These are phyloP conservation scores for Folsomia candida DNA, from an alignment of 2,888 invertebrate genomes.

Conservation along the genomic window DNA sequence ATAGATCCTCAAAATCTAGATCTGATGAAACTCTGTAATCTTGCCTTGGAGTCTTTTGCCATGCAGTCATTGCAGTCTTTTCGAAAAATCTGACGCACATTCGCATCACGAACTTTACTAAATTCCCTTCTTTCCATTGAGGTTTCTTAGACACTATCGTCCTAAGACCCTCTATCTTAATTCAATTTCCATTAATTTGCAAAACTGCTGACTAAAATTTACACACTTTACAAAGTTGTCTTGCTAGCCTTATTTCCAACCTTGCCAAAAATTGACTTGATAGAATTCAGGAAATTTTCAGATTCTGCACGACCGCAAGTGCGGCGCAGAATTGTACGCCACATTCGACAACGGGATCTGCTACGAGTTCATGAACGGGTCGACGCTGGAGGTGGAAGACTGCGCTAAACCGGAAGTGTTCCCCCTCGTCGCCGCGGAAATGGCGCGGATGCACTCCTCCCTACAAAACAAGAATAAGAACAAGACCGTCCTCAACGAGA, in stretches of 20 bases:
- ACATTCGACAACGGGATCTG: constrained; percentile 90
- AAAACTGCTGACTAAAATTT: constrained; percentile 13
- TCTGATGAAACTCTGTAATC: not conserved
- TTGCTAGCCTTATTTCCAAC: too few relatives aligned
- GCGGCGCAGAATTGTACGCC: constrained; percentile 84
- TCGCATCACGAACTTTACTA: too few relatives aligned
- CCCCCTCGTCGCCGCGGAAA: constrained; percentile 71
- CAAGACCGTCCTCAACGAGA: not conserved
- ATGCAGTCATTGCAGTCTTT: too few relatives aligned
- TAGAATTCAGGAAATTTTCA: too few relatives aligned
- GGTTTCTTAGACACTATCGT: too few relatives aligned
- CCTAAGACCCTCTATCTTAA: too few relatives aligned
- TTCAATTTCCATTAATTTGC: too few relatives aligned
- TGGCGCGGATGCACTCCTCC: constrained; percentile 73
- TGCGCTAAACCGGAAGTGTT: constrained; percentile 68
- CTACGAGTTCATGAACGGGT: constrained; percentile 83
- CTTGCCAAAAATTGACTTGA: too few relatives aligned
- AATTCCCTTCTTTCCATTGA: too few relatives aligned
- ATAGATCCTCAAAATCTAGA: not conserved
- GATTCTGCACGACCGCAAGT: constrained; percentile 68
- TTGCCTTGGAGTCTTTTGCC: too few relatives aligned
- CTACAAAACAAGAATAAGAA: not conserved
- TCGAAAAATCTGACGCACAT: too few relatives aligned
- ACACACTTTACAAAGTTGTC: too few relatives aligned
- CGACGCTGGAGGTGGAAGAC: constrained; percentile 66